Percentiles rank a stretch among this genome's conserved stretches.
Evolutionary conservation across 2,113 vertebrate genomes (phyloP).

Genomic region (Bombycilla garrulus): DNA sequence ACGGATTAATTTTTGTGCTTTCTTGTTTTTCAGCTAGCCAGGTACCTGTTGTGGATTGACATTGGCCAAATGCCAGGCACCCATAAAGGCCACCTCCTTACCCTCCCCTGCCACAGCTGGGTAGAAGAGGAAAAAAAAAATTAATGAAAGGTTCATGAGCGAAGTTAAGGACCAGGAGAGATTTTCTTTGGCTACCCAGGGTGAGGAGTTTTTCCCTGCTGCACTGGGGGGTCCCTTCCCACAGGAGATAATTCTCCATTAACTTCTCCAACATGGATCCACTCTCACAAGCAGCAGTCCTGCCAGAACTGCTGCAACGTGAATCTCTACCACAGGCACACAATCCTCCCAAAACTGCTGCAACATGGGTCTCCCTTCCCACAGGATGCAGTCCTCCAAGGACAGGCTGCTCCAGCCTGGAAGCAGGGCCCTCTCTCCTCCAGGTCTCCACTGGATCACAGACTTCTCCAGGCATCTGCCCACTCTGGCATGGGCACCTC

Average conservation of each 20-base stretch:
- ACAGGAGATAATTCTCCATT: neutral
- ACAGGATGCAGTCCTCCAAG: rapidly evolving
- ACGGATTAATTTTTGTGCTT: neutral
- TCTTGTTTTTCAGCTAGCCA: neutral
- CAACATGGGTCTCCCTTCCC: rapidly evolving
- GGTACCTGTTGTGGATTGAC: neutral
- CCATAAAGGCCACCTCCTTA: rapidly evolving
- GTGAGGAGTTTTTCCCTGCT: neutral
- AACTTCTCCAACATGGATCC: neutral
- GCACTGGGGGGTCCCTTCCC: no score
- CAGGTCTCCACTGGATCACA: neutral
- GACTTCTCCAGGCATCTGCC: no score
- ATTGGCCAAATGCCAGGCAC: no score
- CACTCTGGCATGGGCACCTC: rapidly evolving
- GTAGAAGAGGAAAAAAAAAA: neutral
- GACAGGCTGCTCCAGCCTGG: no score
- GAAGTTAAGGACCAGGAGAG: neutral
- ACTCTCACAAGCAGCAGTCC: neutral
- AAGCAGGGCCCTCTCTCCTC: neutral
- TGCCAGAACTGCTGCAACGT: neutral
- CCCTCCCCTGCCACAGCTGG: no score
- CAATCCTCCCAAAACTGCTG: neutral
- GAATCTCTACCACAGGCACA: neutral
- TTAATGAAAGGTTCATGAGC: neutral
- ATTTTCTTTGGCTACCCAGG: neutral